Evolutionary conservation across 2,888 invertebrate genomes (phyloP).

Genomic region (Ichneumoninae sp.): DNA sequence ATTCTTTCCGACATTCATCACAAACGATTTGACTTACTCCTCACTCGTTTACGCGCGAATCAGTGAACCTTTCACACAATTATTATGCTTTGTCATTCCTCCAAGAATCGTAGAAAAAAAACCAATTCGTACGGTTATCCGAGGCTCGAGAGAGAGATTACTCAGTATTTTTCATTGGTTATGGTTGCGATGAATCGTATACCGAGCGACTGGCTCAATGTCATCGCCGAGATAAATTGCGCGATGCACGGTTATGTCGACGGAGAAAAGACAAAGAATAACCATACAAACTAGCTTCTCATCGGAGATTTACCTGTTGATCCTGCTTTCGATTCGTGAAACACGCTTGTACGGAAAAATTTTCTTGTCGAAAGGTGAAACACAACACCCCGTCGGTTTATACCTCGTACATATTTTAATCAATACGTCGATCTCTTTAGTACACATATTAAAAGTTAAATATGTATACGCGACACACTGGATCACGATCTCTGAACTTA

Average conservation of each 20-base stretch:
- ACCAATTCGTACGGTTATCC: conserved; percentile 23
- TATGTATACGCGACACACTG: conserved; percentile 31
- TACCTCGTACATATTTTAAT: conserved; percentile 31
- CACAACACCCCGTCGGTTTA: conserved; percentile 30
- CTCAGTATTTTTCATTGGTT: conserved; percentile 44
- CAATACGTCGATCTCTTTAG: conserved; percentile 9
- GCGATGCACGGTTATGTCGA: conserved; percentile 20
- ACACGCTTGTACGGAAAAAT: conserved; percentile 32
- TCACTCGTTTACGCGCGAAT: conserved; percentile 35
- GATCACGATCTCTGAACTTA: conserved; percentile 50
- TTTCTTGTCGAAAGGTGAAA: conserved; percentile 30
- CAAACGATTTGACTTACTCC: conserved; percentile 37
- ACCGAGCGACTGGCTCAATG: conserved; percentile 9
- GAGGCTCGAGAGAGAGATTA: conserved; percentile 56
- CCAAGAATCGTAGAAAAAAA: conserved; percentile 22
- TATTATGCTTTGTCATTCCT: conserved; percentile 35
- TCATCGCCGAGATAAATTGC: conserved; percentile 3
- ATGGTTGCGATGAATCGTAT: not conserved
- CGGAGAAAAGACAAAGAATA: not conserved
- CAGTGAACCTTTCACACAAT: conserved; percentile 22
- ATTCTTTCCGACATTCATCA: conserved; percentile 54
- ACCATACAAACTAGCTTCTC: conserved; percentile 43
- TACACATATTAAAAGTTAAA: conserved; percentile 5
- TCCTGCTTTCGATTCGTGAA: conserved; percentile 58
- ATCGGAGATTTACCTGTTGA: conserved; percentile 48